Conservation (phyloP, 2,113 vertebrate genomes). For the Anthoscopus minutus region DNA sequence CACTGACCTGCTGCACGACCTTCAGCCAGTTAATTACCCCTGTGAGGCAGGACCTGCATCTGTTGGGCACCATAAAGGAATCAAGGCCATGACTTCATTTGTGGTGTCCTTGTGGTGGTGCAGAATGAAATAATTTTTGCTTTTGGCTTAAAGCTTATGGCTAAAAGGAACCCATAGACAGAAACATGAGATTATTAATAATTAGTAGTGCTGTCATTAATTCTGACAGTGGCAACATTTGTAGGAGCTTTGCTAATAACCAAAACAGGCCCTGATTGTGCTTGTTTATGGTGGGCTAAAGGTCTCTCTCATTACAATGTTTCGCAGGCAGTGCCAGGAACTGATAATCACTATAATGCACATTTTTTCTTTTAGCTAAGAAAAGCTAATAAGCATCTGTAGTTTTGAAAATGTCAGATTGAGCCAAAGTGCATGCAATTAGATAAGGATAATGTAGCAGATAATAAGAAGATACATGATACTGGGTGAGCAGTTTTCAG, state of each 20-base stretch:
- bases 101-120: not conserved
- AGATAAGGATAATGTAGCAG: conserved; percentile 35
- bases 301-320: conserved; percentile 7
- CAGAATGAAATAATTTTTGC: conserved; percentile 6
- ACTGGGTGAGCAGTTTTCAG: not conserved
- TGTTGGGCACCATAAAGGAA: not conserved
- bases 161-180: not conserved
- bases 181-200: conserved; percentile 41
- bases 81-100: accelerated
- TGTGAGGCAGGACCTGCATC: not conserved
- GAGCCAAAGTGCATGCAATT: conserved; percentile 31
- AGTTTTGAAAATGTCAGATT: conserved; percentile 8
- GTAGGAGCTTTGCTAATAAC: conserved; percentile 5
- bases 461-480: not conserved
- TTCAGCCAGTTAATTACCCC: not conserved
- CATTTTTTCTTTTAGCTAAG: conserved; percentile 23
- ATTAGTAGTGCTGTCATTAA: conserved; percentile 10
- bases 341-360: conserved; percentile 17
- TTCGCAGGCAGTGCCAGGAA: not conserved
- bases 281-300: conserved; percentile 9
- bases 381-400: conserved; percentile 30
- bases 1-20: not conserved
- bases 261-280: conserved; percentile 27
- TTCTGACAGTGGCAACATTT: conserved; percentile 25
- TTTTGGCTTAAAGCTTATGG: not conserved